phyloP scores from a whole-genome alignment of 2,113 vertebrate species.

The Psephotus haematonotus region DNA sequence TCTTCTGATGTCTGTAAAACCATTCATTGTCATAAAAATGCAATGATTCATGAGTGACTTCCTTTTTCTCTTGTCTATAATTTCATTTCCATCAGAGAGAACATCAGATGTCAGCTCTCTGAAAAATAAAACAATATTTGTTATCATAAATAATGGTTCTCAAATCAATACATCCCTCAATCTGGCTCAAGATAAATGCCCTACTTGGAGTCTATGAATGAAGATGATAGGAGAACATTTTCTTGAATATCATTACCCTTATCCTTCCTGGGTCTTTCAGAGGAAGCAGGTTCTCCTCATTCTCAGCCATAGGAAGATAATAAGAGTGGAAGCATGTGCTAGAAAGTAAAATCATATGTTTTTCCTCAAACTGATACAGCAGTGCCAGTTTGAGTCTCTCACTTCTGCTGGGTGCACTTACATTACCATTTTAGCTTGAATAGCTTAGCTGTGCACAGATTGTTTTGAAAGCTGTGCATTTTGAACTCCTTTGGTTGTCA shows the following conservation, averaged over 20 bases:
- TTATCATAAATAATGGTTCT: constrained; percentile 34
- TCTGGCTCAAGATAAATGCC: constrained; percentile 11
- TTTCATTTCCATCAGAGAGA: constrained; percentile 59
- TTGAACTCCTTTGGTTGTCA: background rate
- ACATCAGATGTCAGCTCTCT: background rate
- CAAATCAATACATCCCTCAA: constrained; percentile 46
- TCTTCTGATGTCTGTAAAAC: background rate
- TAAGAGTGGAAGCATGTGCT: background rate
- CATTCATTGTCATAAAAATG: constrained; percentile 62
- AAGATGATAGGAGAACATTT: constrained; percentile 14
- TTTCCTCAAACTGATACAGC: background rate
- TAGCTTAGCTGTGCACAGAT: background rate
- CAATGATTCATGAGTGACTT: constrained; percentile 14
- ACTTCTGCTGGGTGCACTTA: background rate
- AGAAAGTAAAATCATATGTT: background rate
- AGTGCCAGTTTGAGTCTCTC: background rate
- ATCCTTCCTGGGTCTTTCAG: background rate
- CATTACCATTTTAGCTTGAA: background rate
- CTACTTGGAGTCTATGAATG: constrained; percentile 25
- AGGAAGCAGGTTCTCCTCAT: background rate
- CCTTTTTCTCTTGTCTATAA: constrained; percentile 31
- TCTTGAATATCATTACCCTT: background rate
- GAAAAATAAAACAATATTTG: constrained; percentile 1
- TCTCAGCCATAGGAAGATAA: background rate
- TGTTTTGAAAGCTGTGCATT: background rate